These are phyloP conservation scores for Platycheirus rosarum DNA, from an alignment of 2,888 invertebrate genomes.

Conservation along the genomic window DNA sequence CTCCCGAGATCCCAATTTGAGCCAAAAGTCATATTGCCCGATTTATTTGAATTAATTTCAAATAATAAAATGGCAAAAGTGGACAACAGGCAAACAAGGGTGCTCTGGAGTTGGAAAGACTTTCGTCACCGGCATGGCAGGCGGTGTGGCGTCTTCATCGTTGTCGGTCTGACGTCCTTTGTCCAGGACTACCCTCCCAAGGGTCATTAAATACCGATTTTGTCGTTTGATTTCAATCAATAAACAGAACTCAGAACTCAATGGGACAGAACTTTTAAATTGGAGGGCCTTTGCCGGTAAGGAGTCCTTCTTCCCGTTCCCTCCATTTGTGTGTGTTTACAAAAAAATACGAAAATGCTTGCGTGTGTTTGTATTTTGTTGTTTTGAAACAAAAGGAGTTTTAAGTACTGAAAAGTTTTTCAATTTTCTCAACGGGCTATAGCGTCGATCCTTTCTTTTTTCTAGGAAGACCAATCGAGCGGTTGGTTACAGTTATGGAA, in stretches of 20 bases:
- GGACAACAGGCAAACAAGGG: constrained; percentile 37
- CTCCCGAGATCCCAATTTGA: constrained; percentile 13
- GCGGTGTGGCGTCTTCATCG: neutral
- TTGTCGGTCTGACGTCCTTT: constrained; percentile 7
- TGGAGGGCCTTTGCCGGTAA: constrained; percentile 21
- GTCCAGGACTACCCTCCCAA: constrained; percentile 42
- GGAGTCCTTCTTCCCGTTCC: neutral
- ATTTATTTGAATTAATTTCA: constrained; percentile 73
- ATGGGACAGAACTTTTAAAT: constrained; percentile 74
- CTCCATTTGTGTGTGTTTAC: constrained; percentile 19
- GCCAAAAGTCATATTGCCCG: constrained; percentile 63
- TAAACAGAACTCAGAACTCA: constrained; percentile 72
- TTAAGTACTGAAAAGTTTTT: constrained; percentile 74
- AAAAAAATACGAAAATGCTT: constrained; percentile 33
- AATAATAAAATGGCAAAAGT: constrained; percentile 60
- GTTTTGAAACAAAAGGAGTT: constrained; percentile 57
- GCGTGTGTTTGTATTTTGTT: constrained; percentile 25
- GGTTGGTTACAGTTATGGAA: constrained; percentile 73
- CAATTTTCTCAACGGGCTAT: constrained; percentile 65
- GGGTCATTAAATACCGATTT: constrained; percentile 73
- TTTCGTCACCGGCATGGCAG: too few species aligned
- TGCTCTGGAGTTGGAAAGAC: too few species aligned
- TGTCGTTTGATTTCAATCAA: constrained; percentile 74
- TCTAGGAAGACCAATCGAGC: constrained; percentile 60
- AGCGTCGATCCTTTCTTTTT: constrained; percentile 12